Base-by-base conservation (phyloP, 1,140 invertebrate species). In the Saccostrea echinata region DNA sequence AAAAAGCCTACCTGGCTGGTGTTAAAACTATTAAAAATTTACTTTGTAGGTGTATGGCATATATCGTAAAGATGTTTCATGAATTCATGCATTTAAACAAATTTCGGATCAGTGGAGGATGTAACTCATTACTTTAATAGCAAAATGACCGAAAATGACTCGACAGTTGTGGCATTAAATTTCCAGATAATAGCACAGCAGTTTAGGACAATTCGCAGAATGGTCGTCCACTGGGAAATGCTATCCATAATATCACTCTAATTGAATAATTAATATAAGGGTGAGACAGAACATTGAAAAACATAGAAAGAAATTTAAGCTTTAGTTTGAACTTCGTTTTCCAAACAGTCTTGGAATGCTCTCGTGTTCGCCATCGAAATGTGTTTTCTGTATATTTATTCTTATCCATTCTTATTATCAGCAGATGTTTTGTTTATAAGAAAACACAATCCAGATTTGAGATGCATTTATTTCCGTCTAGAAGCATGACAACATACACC, bases 381-480 rank as follows among this genome's bases (percentile, higher is more conserved):
- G 68, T 76, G 68, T 76, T 76, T 76, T 76, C 68, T 71, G 68
- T 71, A 71, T 71, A 71, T 71, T 71, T 71, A 30, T 71, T 71
- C 68, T 76, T 76, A 76, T 76, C 68, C 68, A 76, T 33, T 76
- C 68, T 76, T 76, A 76, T 76, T 33, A 76, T 76, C 68, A 30
- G 68, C 68, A 76, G 68, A 76, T 76, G 68, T 33, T 76, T 76
- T 76, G 68, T 76, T 76, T 76, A 76, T 76, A 76, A 30, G 30
- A 35, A 76, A 76, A 76, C 68, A 76, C 68, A 76, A 76, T 76
- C 68, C 68, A 76, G 68, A 76, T 76, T 76, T 76, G 16, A 76
- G 68, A 30, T 27, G 30, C 68, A 76, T 76, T 76, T 61, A 30
- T 18, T 33, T 33, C 68, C 68, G 68, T 76, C 27, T 76, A 30